phyloP scores from a whole-genome alignment of 1,140 invertebrate species.

The Asobara japonica region DNA sequence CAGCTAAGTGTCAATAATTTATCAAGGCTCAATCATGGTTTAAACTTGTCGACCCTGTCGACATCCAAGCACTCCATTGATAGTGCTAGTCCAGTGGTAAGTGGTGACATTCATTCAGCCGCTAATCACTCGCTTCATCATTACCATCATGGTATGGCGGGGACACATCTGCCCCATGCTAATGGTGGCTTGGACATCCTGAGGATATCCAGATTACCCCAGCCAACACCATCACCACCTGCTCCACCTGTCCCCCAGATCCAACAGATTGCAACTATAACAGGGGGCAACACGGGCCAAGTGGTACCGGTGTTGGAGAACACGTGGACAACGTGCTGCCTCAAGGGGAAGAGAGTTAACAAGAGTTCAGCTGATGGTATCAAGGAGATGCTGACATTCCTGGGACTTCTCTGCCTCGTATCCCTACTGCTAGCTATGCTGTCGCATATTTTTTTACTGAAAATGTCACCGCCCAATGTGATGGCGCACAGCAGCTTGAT shows the following conservation, averaged over 20 bases:
- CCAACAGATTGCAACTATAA: slow-evolving; percentile 1
- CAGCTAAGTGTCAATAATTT: slow-evolving; percentile 63
- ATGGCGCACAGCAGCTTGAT: slow-evolving; percentile 69
- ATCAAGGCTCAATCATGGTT: slow-evolving; percentile 62
- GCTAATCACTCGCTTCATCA: slow-evolving; percentile 25
- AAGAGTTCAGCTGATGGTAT: slow-evolving; percentile 70
- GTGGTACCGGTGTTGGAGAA: slow-evolving; percentile 55
- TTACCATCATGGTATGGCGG: slow-evolving; percentile 37
- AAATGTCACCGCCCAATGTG: slow-evolving; percentile 77
- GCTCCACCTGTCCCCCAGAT: slow-evolving; percentile 34
- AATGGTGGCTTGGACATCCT: slow-evolving; percentile 70
- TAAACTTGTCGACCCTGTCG: slow-evolving; percentile 76
- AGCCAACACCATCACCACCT: slow-evolving; percentile 59
- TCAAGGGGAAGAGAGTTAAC: slow-evolving; percentile 53
- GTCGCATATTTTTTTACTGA: slow-evolving; percentile 85
- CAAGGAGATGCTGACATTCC: slow-evolving; percentile 84
- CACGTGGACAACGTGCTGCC: slow-evolving; percentile 65
- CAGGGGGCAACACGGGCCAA: slow-evolving; percentile 4
- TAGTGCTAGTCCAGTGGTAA: slow-evolving; percentile 62
- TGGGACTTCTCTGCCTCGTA: slow-evolving; percentile 86
- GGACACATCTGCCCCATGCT: slow-evolving; percentile 48
- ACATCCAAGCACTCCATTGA: slow-evolving; percentile 79
- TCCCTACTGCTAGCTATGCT: slow-evolving; percentile 84
- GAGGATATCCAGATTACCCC: slow-evolving; percentile 58
- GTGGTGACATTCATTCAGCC: slow-evolving; percentile 39